Base-by-base conservation (phyloP, 2,797 vertebrate species). In the Mionectes olivaceus region DNA sequence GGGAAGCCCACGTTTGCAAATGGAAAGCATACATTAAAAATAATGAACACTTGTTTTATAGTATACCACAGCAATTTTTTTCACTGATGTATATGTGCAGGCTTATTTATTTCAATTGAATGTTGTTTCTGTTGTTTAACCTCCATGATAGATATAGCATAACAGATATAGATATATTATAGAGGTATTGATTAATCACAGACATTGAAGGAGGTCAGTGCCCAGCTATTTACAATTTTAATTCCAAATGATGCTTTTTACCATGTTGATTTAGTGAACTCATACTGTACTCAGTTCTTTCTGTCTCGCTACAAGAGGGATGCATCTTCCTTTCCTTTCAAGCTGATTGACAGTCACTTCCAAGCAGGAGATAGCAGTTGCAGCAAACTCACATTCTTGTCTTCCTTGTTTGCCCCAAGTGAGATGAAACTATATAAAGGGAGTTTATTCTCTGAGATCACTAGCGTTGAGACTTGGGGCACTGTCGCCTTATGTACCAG, bases 281-380 rank as follows among this genome's bases (percentile, higher is more conserved):
- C 3, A 8, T n/a, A 24, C 23, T 64, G 4, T 28, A 39, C 65
- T 79, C 50, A 69, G 10, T 68, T 88, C 37, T 82, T 91, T 89
- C 16, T 86, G 46, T 41, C 77, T 87, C 75, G 44, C 60, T 89
- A 32, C 1, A 3, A 68, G 49, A 89, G 7, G n/a, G 27, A n/a
- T 87, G n/a, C 37, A 57, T 87, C 83, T 76, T 90, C 41, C 33
- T 65, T 81, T 86, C 74, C 59, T 94, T 95, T 93, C 80, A 84
- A 83, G 56, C n/a, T 95, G 85, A 91, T 70, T 88, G 93, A 91
- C 93, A 96, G 84, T 23, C 43, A 78, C n/a, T 93, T 83, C 73
- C 77, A 77, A 60, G 70, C 52, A 90, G 80, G 53, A 90, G 85
- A 93, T 11, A 87, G 67, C 74, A 90, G 80, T 80, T 83, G 80